Evolutionary conservation across 1,140 invertebrate species (phyloP), one percentile per base, ranked within the genome.

Genomic region (Bombus ignitus): DNA sequence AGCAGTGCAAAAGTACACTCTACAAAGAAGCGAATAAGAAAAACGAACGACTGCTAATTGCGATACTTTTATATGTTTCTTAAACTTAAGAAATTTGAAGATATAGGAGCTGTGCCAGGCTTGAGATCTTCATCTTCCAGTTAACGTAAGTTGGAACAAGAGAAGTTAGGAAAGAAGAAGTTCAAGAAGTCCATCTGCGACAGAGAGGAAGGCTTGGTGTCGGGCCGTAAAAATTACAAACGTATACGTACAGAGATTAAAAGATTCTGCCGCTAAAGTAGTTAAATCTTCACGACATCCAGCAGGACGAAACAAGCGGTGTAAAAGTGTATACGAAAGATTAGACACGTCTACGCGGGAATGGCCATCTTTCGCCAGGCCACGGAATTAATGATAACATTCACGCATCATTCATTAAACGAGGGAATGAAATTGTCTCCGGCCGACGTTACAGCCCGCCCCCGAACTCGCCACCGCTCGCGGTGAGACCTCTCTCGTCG

Each of bases 401-500:
- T 35, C 62, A 28, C n/a, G 65, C 74, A 70, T 70, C 62, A 28
- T 78, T 78, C 81, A 78, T 83, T 83, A 83, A 39, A 66, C 32
- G 65, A 8, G 42, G 35, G 44, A 22, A 57, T 70, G 65, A 83
- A 78, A 78, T 44, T 15, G 81, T 83, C 62, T 44, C 62, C 28
- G 66, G 28, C 3, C 42, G 22, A 53, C 18, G 72, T 18, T 72
- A 37, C 70, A 42, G 47, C 47, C 47, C 59, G 12, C 28, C 42
- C 22, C 12, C 10, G 35, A 35, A 53, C 68, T 37, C 79, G 28
- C n/a, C 37, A 13, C 6, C 42, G 42, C 22, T 39, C 35, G n/a
- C 66, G 44, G 15, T 28, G 83, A 85, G 77, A 79, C 76, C 76
- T 85, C 83, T 80, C 77, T 80, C 83, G 76, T 85, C 83, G 77